Evolutionary conservation across 2,113 vertebrate species (phyloP).

Genomic region (Budorcas taxicolor): DNA sequence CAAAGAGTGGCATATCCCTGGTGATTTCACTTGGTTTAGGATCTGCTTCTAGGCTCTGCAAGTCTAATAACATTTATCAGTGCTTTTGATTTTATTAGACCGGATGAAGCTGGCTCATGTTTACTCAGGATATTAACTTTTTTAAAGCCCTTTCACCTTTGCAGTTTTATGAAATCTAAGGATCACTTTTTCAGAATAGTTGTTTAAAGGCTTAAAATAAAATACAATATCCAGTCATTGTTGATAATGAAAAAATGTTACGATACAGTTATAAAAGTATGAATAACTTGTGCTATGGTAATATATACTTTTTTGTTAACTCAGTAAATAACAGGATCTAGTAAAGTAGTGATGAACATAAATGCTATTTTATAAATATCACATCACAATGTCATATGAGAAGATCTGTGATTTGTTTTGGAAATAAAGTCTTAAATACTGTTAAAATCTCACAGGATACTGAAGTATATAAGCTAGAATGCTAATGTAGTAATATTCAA

Average conservation of each 20-base stretch:
- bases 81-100: constrained; percentile 2
- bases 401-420: constrained; percentile 12
- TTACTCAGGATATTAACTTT: background rate
- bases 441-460: background rate
- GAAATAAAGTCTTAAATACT: background rate
- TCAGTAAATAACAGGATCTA: background rate
- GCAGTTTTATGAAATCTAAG: background rate
- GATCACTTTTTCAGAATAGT: background rate
- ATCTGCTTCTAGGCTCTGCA: background rate
- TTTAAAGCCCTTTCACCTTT: background rate
- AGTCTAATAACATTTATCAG: background rate
- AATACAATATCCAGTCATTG: background rate
- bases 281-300: background rate
- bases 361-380: background rate
- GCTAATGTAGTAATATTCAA: background rate
- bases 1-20: background rate
- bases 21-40: background rate
- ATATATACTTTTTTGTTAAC: background rate
- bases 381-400: background rate
- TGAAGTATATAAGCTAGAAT: background rate
- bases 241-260: background rate
- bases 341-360: background rate
- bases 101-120: background rate
- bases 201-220: background rate
- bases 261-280: background rate